Percentiles rank a stretch among this genome's conserved stretches.
phyloP scores from a whole-genome alignment of 92 coral and sea anemone species.

The Diadumene lineata region DNA sequence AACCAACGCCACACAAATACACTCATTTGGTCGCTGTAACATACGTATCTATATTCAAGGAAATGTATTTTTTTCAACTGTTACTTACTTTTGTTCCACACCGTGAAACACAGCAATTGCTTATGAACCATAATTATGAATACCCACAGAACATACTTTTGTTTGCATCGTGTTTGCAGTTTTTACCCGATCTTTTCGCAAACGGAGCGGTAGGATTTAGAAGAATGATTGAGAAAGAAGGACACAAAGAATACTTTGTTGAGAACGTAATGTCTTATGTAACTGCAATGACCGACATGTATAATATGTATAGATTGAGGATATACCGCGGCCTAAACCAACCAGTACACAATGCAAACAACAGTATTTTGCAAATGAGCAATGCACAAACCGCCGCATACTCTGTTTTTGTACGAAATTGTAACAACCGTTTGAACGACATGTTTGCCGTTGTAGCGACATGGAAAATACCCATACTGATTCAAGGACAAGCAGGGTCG shows the following conservation, averaged over 20 bases:
- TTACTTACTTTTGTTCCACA: background rate
- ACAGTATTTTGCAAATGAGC: too few relatives aligned
- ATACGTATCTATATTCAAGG: background rate
- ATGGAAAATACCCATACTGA: slow-evolving; percentile 31
- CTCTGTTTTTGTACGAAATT: too few relatives aligned
- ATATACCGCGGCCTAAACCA: too few relatives aligned
- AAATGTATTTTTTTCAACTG: slow-evolving; percentile 25
- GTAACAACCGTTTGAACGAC: too few relatives aligned
- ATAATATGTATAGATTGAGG: too few relatives aligned
- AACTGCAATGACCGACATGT: background rate
- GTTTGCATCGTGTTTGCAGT: slow-evolving; percentile 1
- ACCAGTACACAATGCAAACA: too few relatives aligned
- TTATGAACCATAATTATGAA: background rate
- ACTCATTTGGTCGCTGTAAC: slow-evolving; percentile 15
- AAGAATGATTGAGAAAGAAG: background rate
- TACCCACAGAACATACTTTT: background rate
- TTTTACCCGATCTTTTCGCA: background rate
- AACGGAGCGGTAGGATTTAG: too few relatives aligned
- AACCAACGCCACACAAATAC: background rate
- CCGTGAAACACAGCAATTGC: background rate
- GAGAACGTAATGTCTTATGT: background rate
- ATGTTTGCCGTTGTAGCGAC: background rate
- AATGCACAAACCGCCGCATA: too few relatives aligned
- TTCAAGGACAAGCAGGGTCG: slow-evolving; percentile 36
- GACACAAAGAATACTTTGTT: background rate